phyloP scores from a whole-genome alignment of 2,888 invertebrate species.

The Calameuta filiformis region DNA sequence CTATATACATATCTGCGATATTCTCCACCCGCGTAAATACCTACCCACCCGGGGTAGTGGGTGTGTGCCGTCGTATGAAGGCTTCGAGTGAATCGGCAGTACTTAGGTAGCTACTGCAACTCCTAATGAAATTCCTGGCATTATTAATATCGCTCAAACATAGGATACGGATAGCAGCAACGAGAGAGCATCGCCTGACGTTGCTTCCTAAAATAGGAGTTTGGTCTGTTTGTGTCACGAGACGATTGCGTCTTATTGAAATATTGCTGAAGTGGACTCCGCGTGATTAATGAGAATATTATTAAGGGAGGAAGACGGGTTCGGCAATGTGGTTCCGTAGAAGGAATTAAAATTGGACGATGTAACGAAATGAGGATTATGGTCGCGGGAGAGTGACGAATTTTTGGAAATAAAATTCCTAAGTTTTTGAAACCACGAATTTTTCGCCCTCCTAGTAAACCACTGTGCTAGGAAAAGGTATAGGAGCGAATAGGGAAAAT shows the following conservation, averaged over 20 bases:
- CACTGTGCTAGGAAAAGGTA: not conserved
- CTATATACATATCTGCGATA: not conserved
- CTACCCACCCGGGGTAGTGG: not conserved
- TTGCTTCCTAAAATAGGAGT: not conserved
- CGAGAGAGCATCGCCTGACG: not conserved
- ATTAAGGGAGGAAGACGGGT: not conserved
- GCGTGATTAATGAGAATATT: not conserved
- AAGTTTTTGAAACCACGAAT: not conserved
- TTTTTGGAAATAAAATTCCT: not conserved
- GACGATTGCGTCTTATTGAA: not conserved
- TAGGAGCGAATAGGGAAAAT: constrained; percentile 9
- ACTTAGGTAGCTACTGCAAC: constrained; percentile 42
- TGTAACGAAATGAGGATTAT: not conserved
- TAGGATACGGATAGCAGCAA: constrained; percentile 41
- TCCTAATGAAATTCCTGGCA: constrained; percentile 60
- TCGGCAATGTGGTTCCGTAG: not conserved
- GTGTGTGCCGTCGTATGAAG: not conserved
- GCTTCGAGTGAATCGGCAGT: not conserved
- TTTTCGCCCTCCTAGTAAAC: not conserved
- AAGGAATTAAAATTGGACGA: not conserved
- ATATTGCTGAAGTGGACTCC: not conserved
- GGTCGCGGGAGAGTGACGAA: not conserved
- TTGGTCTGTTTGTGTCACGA: not conserved
- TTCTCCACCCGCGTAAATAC: not conserved
- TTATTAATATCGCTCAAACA: constrained; percentile 55